phyloP scores from a whole-genome alignment of 2,888 invertebrate species.

The Euproctis similis region DNA sequence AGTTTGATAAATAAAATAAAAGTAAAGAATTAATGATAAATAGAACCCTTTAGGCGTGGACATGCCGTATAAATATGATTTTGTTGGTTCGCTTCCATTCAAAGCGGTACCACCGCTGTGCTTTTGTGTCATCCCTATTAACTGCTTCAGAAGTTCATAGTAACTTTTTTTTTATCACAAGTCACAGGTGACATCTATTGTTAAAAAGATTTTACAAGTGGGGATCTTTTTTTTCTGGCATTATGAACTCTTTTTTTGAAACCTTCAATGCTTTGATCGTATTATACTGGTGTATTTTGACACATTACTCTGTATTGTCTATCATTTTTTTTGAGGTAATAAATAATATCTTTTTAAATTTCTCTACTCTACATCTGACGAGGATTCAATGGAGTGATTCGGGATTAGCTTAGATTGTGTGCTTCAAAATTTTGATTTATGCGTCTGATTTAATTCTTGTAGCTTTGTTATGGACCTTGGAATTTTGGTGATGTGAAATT shows the following conservation, averaged over 20 bases:
- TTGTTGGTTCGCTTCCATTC: conserved; percentile 50
- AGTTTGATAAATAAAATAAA: conserved; percentile 22
- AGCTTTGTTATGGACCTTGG: too few species aligned
- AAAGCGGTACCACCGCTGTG: conserved; percentile 43
- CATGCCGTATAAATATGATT: conserved; percentile 54
- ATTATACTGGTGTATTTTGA: conserved; percentile 68
- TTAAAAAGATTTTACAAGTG: conserved; percentile 38
- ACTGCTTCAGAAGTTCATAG: conserved; percentile 74
- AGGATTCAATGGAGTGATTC: conserved; percentile 50
- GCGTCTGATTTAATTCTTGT: conserved; percentile 23
- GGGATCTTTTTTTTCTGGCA: conserved; percentile 2
- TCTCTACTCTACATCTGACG: conserved; percentile 47
- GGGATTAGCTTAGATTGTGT: too few species aligned
- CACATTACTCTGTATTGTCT: conserved; percentile 67
- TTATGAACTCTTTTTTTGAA: too few species aligned
- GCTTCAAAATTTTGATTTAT: conserved; percentile 63
- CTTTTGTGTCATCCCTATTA: conserved; percentile 57
- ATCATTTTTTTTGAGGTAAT: conserved; percentile 51
- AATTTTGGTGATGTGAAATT: too few species aligned
- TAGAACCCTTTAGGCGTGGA: conserved; percentile 43
- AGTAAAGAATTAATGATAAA: conserved; percentile 31
- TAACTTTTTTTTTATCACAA: conserved; percentile 53
- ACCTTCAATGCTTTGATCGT: conserved; percentile 39
- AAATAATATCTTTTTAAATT: conserved; percentile 50
- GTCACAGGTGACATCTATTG: conserved; percentile 48